Evolutionary conservation across 2,113 vertebrate species (phyloP).

Genomic region (Pelusios castaneus): DNA sequence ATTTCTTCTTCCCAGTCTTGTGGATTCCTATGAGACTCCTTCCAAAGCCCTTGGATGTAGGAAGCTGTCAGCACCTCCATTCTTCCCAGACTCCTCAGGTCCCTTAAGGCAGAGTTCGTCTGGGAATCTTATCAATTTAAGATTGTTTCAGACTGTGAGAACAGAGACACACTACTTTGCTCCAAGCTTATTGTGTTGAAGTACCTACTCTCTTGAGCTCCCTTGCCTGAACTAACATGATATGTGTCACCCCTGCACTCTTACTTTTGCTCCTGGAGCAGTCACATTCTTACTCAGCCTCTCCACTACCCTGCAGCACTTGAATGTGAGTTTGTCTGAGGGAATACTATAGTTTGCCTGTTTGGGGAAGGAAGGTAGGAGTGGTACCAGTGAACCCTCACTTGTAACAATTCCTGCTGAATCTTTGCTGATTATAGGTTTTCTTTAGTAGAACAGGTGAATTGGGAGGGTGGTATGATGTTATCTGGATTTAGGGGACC

Average conservation of each 20-base stretch:
- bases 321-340: neutral
- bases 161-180: neutral
- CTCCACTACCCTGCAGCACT: neutral
- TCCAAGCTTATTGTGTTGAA: neutral
- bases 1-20: conserved; percentile 6
- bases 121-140: neutral
- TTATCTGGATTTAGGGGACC: too few relatives aligned
- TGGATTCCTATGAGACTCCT: neutral
- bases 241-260: fast-evolving
- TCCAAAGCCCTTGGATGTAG: neutral
- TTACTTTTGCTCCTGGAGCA: neutral
- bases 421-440: neutral
- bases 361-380: neutral
- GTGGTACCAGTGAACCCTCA: too few relatives aligned
- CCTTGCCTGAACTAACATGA: neutral
- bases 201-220: neutral
- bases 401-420: neutral
- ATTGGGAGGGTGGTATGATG: too few relatives aligned
- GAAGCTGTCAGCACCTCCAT: neutral
- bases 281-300: neutral
- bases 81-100: conserved; percentile 6
- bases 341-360: neutral
- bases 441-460: neutral
- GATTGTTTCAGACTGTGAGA: neutral
- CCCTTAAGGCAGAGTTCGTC: neutral